Conservation (phyloP, 2,797 vertebrate genomes). For the Molossus molossus region DNA sequence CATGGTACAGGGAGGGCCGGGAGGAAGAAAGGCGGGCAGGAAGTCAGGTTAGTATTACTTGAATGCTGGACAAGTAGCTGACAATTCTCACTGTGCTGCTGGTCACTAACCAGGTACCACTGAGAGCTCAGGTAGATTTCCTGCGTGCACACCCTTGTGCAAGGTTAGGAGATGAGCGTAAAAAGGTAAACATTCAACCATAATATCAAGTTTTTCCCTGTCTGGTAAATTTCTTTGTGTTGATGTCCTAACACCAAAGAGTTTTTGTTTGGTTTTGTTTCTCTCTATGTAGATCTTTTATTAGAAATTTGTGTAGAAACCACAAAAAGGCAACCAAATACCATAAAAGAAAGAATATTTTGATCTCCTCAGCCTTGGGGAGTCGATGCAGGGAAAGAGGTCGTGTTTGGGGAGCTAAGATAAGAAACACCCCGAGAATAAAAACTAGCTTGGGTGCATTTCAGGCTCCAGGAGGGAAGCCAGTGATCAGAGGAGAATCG, state of each 20-base stretch:
- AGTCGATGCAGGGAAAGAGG: not conserved
- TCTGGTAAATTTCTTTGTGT: constrained; percentile 42
- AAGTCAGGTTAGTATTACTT: constrained; percentile 67
- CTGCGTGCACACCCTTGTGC: constrained; percentile 70
- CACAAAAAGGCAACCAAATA: not conserved
- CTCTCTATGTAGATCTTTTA: not conserved
- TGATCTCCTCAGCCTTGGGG: not conserved
- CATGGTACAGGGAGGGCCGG: constrained; percentile 64
- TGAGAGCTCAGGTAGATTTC: constrained; percentile 82
- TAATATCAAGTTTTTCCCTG: constrained; percentile 36
- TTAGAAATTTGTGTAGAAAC: not conserved
- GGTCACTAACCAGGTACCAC: constrained; percentile 85
- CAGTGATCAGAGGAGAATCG: rapidly evolving
- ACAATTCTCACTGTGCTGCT: constrained; percentile 87
- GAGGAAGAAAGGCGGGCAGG: constrained; percentile 42
- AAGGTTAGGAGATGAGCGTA: constrained; percentile 44
- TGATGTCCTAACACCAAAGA: constrained; percentile 32
- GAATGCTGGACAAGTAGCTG: constrained; percentile 85
- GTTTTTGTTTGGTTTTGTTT: not conserved
- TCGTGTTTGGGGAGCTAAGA: not conserved
- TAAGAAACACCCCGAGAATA: not conserved
- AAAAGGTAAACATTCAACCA: constrained; percentile 71
- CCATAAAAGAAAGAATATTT: not conserved
- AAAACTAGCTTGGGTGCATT: not conserved
- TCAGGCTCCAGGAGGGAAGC: not conserved